Base-by-base conservation (phyloP, 2,797 vertebrate genomes). In the Manis crassicaudata region DNA sequence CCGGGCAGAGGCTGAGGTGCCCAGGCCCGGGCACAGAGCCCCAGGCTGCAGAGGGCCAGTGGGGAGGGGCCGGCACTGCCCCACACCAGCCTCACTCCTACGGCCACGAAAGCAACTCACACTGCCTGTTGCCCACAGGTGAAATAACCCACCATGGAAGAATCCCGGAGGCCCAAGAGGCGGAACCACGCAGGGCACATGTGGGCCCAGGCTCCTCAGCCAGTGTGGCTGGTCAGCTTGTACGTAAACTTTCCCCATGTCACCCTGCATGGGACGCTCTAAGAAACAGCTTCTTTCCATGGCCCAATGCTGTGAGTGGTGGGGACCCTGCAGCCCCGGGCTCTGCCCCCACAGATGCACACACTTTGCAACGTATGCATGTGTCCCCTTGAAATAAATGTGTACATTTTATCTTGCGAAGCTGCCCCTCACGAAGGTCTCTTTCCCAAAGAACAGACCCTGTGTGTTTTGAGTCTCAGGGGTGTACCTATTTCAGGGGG, bases 311-410 rank as follows among this genome's bases (percentile, higher is more conserved):
- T 25, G 3, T 12, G 60, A 46, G 12, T 40, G 8, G 40, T 60
- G n/a, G 2, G 7, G 29, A 20, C 35, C 62, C 81, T 1, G 0
- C 25, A 43, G 40, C 72, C 2, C 0, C 0, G 25, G 20, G 52
- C 13, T 52, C n/a, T 25, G 43, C 54, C 16, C 7, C 1, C 14
- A 10, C 43, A 46, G 43, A 11, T 11, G 43, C 43, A 46, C 43
- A 46, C 43, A 46, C 43, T 86, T 27, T 27, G 46, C 68, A 32
- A 8, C 43, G 52, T n/a, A 11, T 4, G 13, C 7, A 0, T 52
- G 17, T 89, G 43, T 76, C 4, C 0, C 80, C 65, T 37, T 88
- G 25, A 80, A 97, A 97, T 97, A 97, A 97, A 97, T 1, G 17
- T 23, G 40, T 46, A 40, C 29, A 58, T n/a, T 70, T 67, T 23